These are phyloP conservation scores for Acipenser transmontanus DNA, from an alignment of 2,797 vertebrate species.

Conservation along the genomic window DNA sequence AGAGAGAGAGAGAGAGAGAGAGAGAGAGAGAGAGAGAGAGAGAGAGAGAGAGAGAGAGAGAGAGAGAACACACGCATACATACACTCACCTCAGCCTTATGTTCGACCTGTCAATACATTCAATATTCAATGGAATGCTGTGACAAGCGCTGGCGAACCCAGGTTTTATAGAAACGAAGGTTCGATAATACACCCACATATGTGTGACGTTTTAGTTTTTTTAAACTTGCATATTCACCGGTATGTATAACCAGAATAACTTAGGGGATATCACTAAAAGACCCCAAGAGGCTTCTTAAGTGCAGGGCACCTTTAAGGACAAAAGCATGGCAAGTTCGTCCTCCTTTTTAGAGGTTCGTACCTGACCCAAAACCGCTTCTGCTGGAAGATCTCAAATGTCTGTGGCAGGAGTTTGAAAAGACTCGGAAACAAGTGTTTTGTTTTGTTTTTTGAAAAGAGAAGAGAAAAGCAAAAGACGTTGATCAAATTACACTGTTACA, in stretches of 20 bases:
- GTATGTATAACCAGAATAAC: neutral
- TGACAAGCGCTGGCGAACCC: neutral
- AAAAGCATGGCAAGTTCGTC: constrained; percentile 16
- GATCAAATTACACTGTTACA: constrained; percentile 67
- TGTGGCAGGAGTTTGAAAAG: constrained; percentile 46
- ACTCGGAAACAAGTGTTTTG: constrained; percentile 48
- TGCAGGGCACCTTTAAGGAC: neutral
- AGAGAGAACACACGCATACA: neutral
- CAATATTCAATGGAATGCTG: neutral
- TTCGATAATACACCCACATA: constrained; percentile 1
- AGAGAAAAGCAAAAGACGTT: constrained; percentile 38
- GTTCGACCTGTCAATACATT: neutral
- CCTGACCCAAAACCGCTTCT: constrained; percentile 21
- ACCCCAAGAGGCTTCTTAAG: constrained; percentile 1
- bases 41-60: neutral
- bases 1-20: neutral
- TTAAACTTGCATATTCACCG: neutral
- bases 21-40: neutral
- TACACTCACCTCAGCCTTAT: neutral
- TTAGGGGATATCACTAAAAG: neutral
- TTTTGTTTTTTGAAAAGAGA: constrained; percentile 14
- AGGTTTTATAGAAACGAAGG: neutral
- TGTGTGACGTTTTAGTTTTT: constrained; percentile 1
- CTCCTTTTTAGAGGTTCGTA: constrained; percentile 11
- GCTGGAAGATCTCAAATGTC: constrained; percentile 29